Evolutionary conservation across 92 coral and sea anemone genomes (phyloP).

Genomic region (Paragorgia papillata): DNA sequence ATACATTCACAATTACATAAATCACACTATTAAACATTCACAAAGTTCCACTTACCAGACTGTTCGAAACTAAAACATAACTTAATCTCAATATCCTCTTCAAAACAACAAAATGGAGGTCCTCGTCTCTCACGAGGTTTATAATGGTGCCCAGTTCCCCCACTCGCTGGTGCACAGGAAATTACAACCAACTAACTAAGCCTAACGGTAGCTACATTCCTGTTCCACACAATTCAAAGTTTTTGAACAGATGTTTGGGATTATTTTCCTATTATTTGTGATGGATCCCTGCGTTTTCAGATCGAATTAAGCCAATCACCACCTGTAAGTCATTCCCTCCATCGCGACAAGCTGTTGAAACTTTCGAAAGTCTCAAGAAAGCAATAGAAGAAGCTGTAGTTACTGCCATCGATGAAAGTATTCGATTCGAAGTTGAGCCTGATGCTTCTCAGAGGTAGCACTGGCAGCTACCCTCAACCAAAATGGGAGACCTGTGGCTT

Average conservation of each 20-base stretch:
- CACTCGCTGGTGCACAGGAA: too few relatives aligned
- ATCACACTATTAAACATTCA: too few relatives aligned
- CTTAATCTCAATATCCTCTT: too few relatives aligned
- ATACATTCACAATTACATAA: too few relatives aligned
- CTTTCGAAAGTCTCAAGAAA: slow-evolving; percentile 43
- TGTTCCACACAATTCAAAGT: slow-evolving; percentile 40
- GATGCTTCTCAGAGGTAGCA: slow-evolving; percentile 48
- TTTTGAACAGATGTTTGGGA: slow-evolving; percentile 39
- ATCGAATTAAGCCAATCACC: slow-evolving; percentile 33
- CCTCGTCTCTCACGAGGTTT: too few relatives aligned
- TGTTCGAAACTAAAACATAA: too few relatives aligned
- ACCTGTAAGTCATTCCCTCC: slow-evolving; percentile 23
- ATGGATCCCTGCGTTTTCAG: slow-evolving; percentile 31
- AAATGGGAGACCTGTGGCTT: slow-evolving; percentile 49
- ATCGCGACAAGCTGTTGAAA: slow-evolving; percentile 31
- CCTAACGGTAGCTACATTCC: too few relatives aligned
- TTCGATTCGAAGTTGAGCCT: slow-evolving; percentile 62
- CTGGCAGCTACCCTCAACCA: slow-evolving; percentile 49
- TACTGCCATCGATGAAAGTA: slow-evolving; percentile 48
- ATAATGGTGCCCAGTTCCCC: too few relatives aligned
- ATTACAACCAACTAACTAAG: too few relatives aligned
- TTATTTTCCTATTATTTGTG: slow-evolving; percentile 31
- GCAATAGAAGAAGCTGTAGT: slow-evolving; percentile 23
- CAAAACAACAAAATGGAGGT: too few relatives aligned
- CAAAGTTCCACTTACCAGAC: too few relatives aligned